A percentile compares a stretch with the other conserved stretches of the same genome.
Conservation (phyloP, 2,888 invertebrate genomes). For the Cremastobaeus sp. region DNA sequence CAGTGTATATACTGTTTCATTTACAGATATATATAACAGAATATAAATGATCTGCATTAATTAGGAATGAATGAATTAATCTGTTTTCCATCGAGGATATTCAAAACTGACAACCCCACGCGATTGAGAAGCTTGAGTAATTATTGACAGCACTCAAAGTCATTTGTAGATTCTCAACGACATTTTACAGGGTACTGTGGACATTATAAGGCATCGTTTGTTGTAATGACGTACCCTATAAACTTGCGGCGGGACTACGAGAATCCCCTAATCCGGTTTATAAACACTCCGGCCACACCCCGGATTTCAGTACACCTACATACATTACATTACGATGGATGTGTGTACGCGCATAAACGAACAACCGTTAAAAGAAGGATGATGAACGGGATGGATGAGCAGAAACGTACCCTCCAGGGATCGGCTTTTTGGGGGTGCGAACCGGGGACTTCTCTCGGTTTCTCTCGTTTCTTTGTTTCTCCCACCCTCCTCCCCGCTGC, state of each 20-base stretch:
- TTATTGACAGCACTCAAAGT: slow-evolving; percentile 14
- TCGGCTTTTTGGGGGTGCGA: slow-evolving; percentile 51
- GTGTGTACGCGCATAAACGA: slow-evolving; percentile 22
- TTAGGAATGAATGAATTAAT: too few species aligned
- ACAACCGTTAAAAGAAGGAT: slow-evolving; percentile 35
- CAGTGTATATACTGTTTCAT: too few species aligned
- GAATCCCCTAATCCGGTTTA: slow-evolving; percentile 74
- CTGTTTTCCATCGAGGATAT: too few species aligned
- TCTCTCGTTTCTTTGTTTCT: background rate
- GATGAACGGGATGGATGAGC: slow-evolving; percentile 47
- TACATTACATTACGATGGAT: slow-evolving; percentile 13
- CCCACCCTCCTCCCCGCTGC: background rate
- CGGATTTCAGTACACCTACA: slow-evolving; percentile 63
- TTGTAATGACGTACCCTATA: slow-evolving; percentile 44
- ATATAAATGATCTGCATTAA: too few species aligned
- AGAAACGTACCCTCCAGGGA: slow-evolving; percentile 47
- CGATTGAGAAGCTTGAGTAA: slow-evolving; percentile 17
- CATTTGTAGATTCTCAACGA: slow-evolving; percentile 20
- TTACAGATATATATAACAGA: too few species aligned
- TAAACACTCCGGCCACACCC: slow-evolving; percentile 74
- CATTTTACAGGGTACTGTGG: slow-evolving; percentile 25
- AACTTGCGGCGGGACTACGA: slow-evolving; percentile 56
- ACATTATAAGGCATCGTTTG: slow-evolving; percentile 49
- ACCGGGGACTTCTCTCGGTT: too few species aligned
- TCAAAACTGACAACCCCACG: slow-evolving; percentile 1